Base-by-base conservation (phyloP, 1,140 invertebrate species). In the Tribolium madens region DNA sequence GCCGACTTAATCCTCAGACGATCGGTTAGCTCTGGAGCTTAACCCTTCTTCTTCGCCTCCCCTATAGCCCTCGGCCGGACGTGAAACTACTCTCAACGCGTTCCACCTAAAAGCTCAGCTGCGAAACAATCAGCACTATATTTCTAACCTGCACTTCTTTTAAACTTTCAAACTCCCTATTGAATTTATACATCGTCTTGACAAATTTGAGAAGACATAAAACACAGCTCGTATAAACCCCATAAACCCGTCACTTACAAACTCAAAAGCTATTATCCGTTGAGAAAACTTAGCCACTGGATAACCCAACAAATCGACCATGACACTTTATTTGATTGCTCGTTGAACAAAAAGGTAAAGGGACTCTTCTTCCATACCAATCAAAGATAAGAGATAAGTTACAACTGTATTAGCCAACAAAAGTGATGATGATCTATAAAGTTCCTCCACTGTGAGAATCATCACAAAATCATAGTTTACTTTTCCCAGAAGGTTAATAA, bases 1-100 rank as follows among this genome's bases (percentile, higher is more conserved):
- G 57, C 57, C 57, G 57, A 64, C 57, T 64, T 64, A 64, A 64
- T 64, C 57, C 57, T 64, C 57, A 31, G 26, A 64, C 57, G 57
- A 64, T 64, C 57, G 57, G 57, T 64, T 64, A 64, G 57, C 57
- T 64, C 21, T 64, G 36, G 21, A 64, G 57, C 57, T 64, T 64
- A 64, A 64, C 57, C 57, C 57, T 64, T 64, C 57, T 64, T 64
- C 57, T 64, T 64, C 26, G 3, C 13, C 57, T 31, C 26, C 57
- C 26, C 26, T 12, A 12, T 4, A 10, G 18, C 57, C 26, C 12
- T 18, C 57, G 26, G 12, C 26, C 57, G 57, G 57, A 64, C 57
- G 57, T 64, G 57, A 21, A 33, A 64, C 57, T 64, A 64, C 57
- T 64, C 26, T 60, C 53, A 60, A 60, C 53, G 18, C 53, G 1